Evolutionary conservation across 2,888 invertebrate genomes (phyloP).

Genomic region (Fragum sueziense): DNA sequence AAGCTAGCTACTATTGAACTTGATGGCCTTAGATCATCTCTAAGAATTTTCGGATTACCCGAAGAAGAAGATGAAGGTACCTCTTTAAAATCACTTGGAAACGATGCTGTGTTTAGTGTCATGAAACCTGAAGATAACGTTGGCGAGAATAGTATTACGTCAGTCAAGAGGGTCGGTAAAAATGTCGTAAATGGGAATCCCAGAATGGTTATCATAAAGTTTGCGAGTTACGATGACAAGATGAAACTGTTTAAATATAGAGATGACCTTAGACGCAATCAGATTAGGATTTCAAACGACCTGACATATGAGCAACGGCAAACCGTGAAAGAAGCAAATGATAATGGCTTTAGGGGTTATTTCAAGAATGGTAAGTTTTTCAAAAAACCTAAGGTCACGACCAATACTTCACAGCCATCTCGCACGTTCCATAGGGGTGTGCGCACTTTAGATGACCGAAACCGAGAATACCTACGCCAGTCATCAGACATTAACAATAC

Average conservation of each 20-base stretch:
- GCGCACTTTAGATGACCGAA: not conserved
- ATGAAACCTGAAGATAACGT: not conserved
- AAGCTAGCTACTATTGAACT: not conserved
- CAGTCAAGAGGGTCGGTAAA: not conserved
- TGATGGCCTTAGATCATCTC: not conserved
- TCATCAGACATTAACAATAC: not conserved
- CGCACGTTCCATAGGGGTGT: too few relatives aligned
- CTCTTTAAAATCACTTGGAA: not conserved
- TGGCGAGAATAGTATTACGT: not conserved
- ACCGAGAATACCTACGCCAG: not conserved
- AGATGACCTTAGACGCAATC: not conserved
- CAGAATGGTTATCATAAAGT: not conserved
- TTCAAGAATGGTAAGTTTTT: not conserved
- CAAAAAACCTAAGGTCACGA: not conserved
- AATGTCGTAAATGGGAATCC: not conserved
- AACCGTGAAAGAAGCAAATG: not conserved
- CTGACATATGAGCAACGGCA: not conserved
- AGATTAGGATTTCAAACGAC: not conserved
- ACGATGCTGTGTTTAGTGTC: not conserved
- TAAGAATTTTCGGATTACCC: not conserved
- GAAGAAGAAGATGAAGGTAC: not conserved
- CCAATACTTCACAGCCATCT: too few relatives aligned
- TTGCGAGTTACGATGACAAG: not conserved
- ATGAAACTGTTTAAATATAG: not conserved
- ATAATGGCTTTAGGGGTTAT: not conserved